Evolutionary conservation across 2,888 invertebrate genomes (phyloP).

Genomic region (Chrysodeixis includens): DNA sequence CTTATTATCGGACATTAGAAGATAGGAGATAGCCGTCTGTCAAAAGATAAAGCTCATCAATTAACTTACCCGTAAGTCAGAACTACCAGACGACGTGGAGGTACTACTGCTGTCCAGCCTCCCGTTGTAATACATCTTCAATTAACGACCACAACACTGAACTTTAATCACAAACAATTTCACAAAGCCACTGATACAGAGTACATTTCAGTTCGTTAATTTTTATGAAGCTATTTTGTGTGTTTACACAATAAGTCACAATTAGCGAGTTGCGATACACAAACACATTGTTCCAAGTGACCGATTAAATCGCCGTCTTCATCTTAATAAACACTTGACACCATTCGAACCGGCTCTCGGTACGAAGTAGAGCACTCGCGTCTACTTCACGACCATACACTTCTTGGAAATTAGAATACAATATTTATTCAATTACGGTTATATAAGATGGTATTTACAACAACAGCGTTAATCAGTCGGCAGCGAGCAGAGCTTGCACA

Average conservation of each 20-base stretch:
- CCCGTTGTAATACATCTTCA: constrained; percentile 72
- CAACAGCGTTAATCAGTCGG: constrained; percentile 43
- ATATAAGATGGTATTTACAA: constrained; percentile 59
- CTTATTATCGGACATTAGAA: background rate
- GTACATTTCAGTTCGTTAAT: constrained; percentile 20
- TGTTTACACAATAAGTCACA: constrained; percentile 64
- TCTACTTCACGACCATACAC: constrained; percentile 40
- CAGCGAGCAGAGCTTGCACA: constrained; percentile 50
- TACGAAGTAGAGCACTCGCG: constrained; percentile 51
- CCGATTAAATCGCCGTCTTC: constrained; percentile 55
- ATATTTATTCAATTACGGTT: constrained; percentile 41
- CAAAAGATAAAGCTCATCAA: background rate
- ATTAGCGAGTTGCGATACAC: constrained; percentile 61
- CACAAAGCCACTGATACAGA: constrained; percentile 10
- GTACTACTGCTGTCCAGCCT: constrained; percentile 77
- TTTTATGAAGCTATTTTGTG: constrained; percentile 19
- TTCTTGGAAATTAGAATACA: constrained; percentile 55
- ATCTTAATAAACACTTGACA: constrained; percentile 65
- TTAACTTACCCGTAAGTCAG: constrained; percentile 80
- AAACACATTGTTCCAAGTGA: constrained; percentile 64
- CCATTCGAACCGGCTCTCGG: constrained; percentile 54
- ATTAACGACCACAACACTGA: constrained; percentile 22
- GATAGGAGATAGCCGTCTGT: background rate
- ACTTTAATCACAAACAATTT: constrained; percentile 29
- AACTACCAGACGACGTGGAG: constrained; percentile 82